phyloP scores from a whole-genome alignment of 1,140 invertebrate species.

The silkworm (Bombyx mori) region ASM3026992v2 NC_085127.1:1475001-1475500 shows the following conservation, averaged over 20 bases:
- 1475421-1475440: constrained; percentile 16
- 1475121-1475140: constrained; percentile 56
- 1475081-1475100: constrained; percentile 30
- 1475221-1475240: constrained; percentile 55
- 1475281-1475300: constrained; percentile 49
- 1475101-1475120: constrained; percentile 48
- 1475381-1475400: constrained; percentile 61
- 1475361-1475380: constrained; percentile 38
- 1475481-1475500: constrained; percentile 51
- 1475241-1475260: constrained; percentile 52
- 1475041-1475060: constrained; percentile 56
- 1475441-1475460: constrained; percentile 43
- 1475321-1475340: constrained; percentile 43
- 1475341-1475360: constrained; percentile 19
- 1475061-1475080: constrained; percentile 52
- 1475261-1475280: constrained; percentile 51
- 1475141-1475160: constrained; percentile 55
- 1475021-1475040: constrained; percentile 32
- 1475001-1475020: too few relatives aligned
- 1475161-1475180: constrained; percentile 28
- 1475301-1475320: constrained; percentile 58
- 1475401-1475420: constrained; percentile 51
- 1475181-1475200: constrained; percentile 29
- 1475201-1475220: constrained; percentile 59
- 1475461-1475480: constrained; percentile 55